A percentile compares a stretch with the other conserved stretches of the same genome.
Evolutionary conservation across 2,113 vertebrate genomes (phyloP).

Genomic region (Vanacampus margaritifer): DNA sequence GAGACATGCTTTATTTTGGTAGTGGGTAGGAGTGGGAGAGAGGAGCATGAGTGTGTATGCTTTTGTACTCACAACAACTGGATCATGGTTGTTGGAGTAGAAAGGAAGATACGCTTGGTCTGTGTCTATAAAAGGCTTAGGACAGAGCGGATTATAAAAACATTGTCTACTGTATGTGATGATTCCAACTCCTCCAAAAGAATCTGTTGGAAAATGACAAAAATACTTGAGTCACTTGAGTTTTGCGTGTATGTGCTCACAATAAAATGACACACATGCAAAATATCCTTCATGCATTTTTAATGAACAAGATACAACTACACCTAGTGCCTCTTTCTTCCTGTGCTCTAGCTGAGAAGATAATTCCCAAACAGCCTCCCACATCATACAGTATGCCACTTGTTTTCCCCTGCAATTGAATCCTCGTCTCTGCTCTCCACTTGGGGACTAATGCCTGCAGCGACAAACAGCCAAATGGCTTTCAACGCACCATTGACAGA

Average conservation of each 20-base stretch:
- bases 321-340: conserved; percentile 57
- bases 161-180: neutral
- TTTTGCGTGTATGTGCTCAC: conserved; percentile 28
- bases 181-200: conserved; percentile 17
- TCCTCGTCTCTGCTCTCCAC: conserved; percentile 87
- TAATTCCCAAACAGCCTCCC: conserved; percentile 49
- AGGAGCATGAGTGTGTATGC: conserved; percentile 13
- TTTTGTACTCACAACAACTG: conserved; percentile 14
- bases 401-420: conserved; percentile 76
- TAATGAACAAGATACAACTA: conserved; percentile 53
- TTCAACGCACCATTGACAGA: conserved; percentile 86
- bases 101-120: neutral
- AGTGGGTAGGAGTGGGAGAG: conserved; percentile 15
- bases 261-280: conserved; percentile 47
- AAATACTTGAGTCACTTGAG: conserved; percentile 19
- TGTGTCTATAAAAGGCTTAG: neutral
- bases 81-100: conserved; percentile 2
- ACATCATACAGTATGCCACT: conserved; percentile 49
- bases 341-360: conserved; percentile 47
- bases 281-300: conserved; percentile 56
- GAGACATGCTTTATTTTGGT: conserved; percentile 57
- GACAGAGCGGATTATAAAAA: conserved; percentile 6
- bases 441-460: conserved; percentile 85
- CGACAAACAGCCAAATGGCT: conserved; percentile 88
- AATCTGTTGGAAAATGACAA: conserved; percentile 38